Evolutionary conservation across 2,888 invertebrate species (phyloP), one percentile per base, ranked within the genome.

Genomic region (Yponomeuta malinellus): DNA sequence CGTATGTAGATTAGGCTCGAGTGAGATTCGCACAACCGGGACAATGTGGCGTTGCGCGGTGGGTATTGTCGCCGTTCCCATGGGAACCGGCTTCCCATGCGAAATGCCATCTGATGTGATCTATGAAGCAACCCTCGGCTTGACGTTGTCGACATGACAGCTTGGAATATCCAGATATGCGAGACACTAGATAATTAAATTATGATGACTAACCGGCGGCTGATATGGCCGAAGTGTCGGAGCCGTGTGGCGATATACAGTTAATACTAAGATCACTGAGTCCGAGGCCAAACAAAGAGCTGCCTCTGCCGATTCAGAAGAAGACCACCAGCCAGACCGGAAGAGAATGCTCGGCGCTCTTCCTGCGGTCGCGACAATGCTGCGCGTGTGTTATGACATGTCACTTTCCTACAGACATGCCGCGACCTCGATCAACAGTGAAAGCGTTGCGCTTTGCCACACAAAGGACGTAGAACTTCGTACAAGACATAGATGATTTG

Each of bases 31-130:
- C 52, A 15, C 52, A 59, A 59, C 12, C 52, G 52, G 52, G 65
- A 69, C 52, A 69, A 52, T 69, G 31, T 63, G 63, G 66, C 69
- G 69, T 29, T 43, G 69, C 72, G 72, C 68, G 70, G 48, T n/a
- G 37, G 63, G 15, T 63, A 69, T 69, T 69, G 69, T 37, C 6
- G 68, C 48, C 67, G 71, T 68, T 73, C 71, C 73, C 74, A 74
- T 74, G 73, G 72, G 72, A 71, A 69, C 71, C 64, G 29, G 5
- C n/a, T 75, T 76, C 76, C 74, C 77, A 73, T 75, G 76, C 73
- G 75, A 68, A n/a, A 15, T 69, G 63, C 15, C 69, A n/a, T 63
- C 69, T 37, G 37, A 63, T 68, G 68, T 68, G 52, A 29, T 52
- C 68, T 52, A 31, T 68, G 48, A 31, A 15, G 2, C 12, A 12